Evolutionary conservation across 2,888 invertebrate species (phyloP).

Genomic region (Megamerina dolium): DNA sequence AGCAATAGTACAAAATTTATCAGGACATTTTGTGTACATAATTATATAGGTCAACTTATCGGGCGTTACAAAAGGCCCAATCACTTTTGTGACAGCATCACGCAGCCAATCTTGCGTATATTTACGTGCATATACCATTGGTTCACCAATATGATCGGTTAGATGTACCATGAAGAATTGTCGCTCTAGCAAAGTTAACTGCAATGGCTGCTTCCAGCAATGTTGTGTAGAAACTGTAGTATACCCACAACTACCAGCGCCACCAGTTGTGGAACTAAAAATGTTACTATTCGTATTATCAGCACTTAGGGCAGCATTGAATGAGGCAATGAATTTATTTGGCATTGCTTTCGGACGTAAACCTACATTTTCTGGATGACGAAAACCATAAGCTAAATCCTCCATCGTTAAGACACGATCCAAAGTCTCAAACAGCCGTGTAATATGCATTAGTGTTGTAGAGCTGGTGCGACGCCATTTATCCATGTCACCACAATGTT

Average conservation of each 20-base stretch:
- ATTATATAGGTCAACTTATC: slow-evolving; percentile 24
- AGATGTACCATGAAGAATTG: slow-evolving; percentile 26
- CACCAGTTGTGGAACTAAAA: not conserved
- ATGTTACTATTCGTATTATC: slow-evolving; percentile 2
- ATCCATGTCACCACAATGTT: slow-evolving; percentile 26
- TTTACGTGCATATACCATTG: slow-evolving; percentile 7
- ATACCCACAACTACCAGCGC: not conserved
- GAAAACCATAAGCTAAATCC: slow-evolving; percentile 26
- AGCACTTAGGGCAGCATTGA: slow-evolving; percentile 17
- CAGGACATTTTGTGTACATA: slow-evolving; percentile 22
- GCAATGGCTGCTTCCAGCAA: not conserved
- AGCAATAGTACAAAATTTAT: slow-evolving; percentile 21
- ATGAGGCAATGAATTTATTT: slow-evolving; percentile 24
- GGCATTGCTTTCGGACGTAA: slow-evolving; percentile 33
- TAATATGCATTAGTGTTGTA: slow-evolving; percentile 17
- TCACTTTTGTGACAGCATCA: slow-evolving; percentile 12
- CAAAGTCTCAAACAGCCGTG: slow-evolving; percentile 25
- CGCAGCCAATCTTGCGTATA: slow-evolving; percentile 18
- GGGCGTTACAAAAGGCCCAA: slow-evolving; percentile 10
- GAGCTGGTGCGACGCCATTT: slow-evolving; percentile 25
- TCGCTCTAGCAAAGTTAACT: slow-evolving; percentile 11
- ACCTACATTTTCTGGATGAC: slow-evolving; percentile 29
- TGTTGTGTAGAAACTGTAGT: not conserved
- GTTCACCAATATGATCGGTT: slow-evolving; percentile 11
- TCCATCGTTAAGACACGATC: slow-evolving; percentile 27